Conservation (phyloP, 23 tunicate species). For the Aplidium turbinatum region DNA sequence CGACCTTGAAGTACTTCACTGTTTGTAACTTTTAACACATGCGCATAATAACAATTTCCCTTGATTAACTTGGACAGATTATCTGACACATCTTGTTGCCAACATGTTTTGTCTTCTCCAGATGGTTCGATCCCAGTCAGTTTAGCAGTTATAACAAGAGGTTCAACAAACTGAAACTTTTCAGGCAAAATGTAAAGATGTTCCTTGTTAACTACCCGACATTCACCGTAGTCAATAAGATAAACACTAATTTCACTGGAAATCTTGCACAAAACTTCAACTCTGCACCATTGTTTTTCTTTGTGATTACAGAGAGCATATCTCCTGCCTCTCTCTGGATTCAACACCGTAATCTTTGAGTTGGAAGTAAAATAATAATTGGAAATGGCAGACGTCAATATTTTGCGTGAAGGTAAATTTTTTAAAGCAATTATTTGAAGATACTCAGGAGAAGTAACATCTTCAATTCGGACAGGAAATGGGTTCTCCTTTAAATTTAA, state of each 20-base stretch:
- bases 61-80: conserved; percentile 3
- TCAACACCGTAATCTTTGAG: background rate
- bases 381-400: conserved; percentile 7
- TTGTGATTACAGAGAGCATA: conserved; percentile 32
- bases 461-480: conserved; percentile 28
- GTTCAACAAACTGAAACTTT: conserved; percentile 6
- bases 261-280: conserved; percentile 14
- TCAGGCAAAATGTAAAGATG: background rate
- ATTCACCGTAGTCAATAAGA: conserved; percentile 44
- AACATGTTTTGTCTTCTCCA: background rate
- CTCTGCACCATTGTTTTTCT: conserved; percentile 33
- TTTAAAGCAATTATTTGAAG: conserved; percentile 30
- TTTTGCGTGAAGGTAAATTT: conserved; percentile 27
- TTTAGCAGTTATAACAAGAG: conserved; percentile 17
- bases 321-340: background rate
- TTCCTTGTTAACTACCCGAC: background rate
- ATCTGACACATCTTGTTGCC: conserved; percentile 21
- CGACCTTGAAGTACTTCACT: conserved; percentile 12
- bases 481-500: conserved; percentile 23
- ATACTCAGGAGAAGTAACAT: conserved; percentile 24
- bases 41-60: conserved; percentile 25
- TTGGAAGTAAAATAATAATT: conserved; percentile 9
- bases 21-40: conserved; percentile 13
- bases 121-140: conserved; percentile 53
- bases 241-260: conserved; percentile 36